Evolutionary conservation across 2,888 invertebrate genomes (phyloP), one percentile per base, ranked within the genome.

Genomic region (Andrena fulva): DNA sequence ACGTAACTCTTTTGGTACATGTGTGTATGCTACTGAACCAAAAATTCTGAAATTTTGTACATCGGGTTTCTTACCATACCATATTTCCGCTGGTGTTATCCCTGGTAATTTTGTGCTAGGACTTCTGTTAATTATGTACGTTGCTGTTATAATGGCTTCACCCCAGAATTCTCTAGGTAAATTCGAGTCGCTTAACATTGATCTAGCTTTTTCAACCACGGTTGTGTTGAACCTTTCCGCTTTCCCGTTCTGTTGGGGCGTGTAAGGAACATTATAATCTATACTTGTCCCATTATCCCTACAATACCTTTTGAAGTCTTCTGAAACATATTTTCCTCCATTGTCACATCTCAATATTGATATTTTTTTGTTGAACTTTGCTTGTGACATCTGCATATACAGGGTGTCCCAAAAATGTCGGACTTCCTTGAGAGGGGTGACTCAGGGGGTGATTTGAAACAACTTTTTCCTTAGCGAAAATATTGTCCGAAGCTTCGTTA

Each of bases 321-420:
- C 8, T 10, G 67, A 67, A 27, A 48, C 5, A 20, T 50, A 71
- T 27, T 71, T 52, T 2, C 60, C n/a, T 0, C 62, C 62, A 71
- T 71, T 71, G 20, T 71, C 71, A 62, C 71, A 63, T 31, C 71
- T 71, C 5, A 71, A 12, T 2, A 31, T 16, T 0, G 62, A 50
- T 31, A 72, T 63, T 33, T 6, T 62, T 4, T 33, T 5, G 0
- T 31, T 29, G 20, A 72, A 63, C 20, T 20, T 63, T 2, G 52
- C 62, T 27, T 72, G 62, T 33, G n/a, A 33, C 72, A 62, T 62
- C 1, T 31, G 24, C 3, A 10, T 10, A n/a, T n/a, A n/a, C n/a
- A n/a, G n/a, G n/a, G n/a, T n/a, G n/a, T n/a, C n/a, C n/a, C n/a
- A n/a, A n/a, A n/a, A n/a, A n/a, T n/a, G n/a, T n/a, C n/a, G n/a